Evolutionary conservation across 2,888 invertebrate genomes (phyloP), one percentile per base, ranked within the genome.

Genomic region (Punctoribates punctum): DNA sequence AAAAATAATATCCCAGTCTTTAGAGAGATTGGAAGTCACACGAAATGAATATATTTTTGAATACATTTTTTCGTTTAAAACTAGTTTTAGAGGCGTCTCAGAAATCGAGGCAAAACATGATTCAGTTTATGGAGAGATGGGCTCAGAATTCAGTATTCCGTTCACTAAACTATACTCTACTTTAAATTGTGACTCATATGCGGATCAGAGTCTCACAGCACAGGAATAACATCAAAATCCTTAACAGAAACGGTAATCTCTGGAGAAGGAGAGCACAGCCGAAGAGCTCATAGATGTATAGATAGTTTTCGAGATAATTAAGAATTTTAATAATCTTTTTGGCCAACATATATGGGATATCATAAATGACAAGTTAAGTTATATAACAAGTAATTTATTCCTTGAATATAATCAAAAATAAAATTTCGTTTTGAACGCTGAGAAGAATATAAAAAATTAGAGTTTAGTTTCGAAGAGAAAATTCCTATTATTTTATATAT

Each of bases 31-130:
- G n/a, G n/a, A 6, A 17, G 6, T 2, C 5, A 20, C n/a, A 54
- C 3, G 11, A 48, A 17, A 48, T 48, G 11, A 11, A 20, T 54
- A 54, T 54, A 23, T 54, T 54, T 48, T 17, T 11, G n/a, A 48
- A 48, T 48, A 15, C n/a, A 23, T 23, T 60, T 60, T 23, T 8
- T 54, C 20, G 6, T 54, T 54, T 9, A 42, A 42, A 42, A 62
- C 62, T 3, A 62, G 62, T 62, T 62, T 60, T 62, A 13, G 23
- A 62, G 62, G 62, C 62, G 27, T 62, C 62, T 62, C 62, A 20
- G 17, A 29, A 29, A 29, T 34, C n/a, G 15, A 29, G 29, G 6
- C 9, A 62, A 15, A 54, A 54, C n/a, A 54, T 48, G 54, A 54
- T 23, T 54, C 4, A 8, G 54, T 23, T 62, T 27, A 34, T 62